Evolutionary conservation across 1,140 invertebrate species (phyloP), one percentile per base, ranked within the genome.

Genomic region (Papilio helenus): DNA sequence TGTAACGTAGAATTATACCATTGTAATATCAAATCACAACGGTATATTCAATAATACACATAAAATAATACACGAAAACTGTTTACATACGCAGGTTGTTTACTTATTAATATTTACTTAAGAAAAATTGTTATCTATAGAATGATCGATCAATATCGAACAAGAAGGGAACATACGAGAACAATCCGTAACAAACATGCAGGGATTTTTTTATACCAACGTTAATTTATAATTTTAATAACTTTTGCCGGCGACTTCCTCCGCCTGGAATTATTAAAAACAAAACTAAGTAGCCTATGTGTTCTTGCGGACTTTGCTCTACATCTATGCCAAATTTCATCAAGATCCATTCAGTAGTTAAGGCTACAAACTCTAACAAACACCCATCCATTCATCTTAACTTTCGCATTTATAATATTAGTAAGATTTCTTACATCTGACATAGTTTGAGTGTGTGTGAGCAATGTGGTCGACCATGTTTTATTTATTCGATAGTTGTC

Each of bases 11-110:
- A 72, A 34, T 10, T 18, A 16, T 42, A 16, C 68, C n/a, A 72
- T 72, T 72, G 39, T 72, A 39, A 18, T 42, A 39, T 18, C 18
- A 55, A 55, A 39, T 72, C 71, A 72, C 71, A 39, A 72, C 71
- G 71, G 71, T 72, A 72, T 42, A 72, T 34, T 39, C 29, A 42
- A 34, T 42, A 72, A 42, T 39, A 72, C 18, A 9, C 18, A 72
- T 72, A 9, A 29, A 39, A 18, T 34, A 10, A 7, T 55, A 9
- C 51, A 20, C 4, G 18, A 1, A 55, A n/a, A 0, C 18, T 55
- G n/a, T 2, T 2, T 3, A n/a, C n/a, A 9, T 55, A n/a, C n/a
- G n/a, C n/a, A n/a, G 1, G n/a, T 55, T 20, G 9, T 20, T 55
- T 55, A 18, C 7, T 51, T 51, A n/a, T 5, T 1, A 18, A 8